Base-by-base conservation (phyloP, 2,113 vertebrate genomes). In the Coturnix japonica region DNA sequence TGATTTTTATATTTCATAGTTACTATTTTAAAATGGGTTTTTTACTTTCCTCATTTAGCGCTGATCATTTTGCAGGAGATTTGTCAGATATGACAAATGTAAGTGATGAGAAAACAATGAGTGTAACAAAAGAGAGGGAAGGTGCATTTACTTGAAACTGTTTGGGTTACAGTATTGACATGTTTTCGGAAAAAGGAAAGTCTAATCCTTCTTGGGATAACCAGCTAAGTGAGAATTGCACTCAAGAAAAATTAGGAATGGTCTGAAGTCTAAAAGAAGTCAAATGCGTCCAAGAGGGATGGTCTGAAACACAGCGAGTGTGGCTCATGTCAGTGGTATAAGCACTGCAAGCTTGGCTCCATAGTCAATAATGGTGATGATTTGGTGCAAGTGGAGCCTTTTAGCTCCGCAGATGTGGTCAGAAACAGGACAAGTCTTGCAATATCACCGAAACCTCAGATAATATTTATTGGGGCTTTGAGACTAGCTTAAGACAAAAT, bases 381-480 rank as follows among this genome's bases (percentile, higher is more conserved):
- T 26, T 57, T 17, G 41, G 35, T 81, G 60, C 26, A 61, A 70
- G 14, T 22, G 46, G 15, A 76, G 75, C 51, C 31, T 51, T 59
- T 35, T 49, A 67, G 79, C 82, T 67, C 81, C 47, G 67, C 20
- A 53, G 43, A n/a, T 57, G 60, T 3, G 7, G 11, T 28, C 60
- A 88, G 53, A 65, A 92, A 64, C 47, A 81, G 63, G 47, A 89
- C 35, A 47, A 28, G n/a, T 81, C 44, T 31, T 84, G 16, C 21
- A 20, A 67, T 51, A 67, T 44, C 57, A 57, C 57, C 21, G 78
- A 81, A 81, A 53, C 25, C 53, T 89, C 35, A 69, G 57, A 21
- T 89, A 12, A 51, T 31, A 8, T 35, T 71, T 74, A 26, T 1
- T 47, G 33, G 31, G 25, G 31, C 7, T 20, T 70, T 4, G 82